Conservation (phyloP, 2,113 vertebrate genomes). For the Platanista minor region DNA sequence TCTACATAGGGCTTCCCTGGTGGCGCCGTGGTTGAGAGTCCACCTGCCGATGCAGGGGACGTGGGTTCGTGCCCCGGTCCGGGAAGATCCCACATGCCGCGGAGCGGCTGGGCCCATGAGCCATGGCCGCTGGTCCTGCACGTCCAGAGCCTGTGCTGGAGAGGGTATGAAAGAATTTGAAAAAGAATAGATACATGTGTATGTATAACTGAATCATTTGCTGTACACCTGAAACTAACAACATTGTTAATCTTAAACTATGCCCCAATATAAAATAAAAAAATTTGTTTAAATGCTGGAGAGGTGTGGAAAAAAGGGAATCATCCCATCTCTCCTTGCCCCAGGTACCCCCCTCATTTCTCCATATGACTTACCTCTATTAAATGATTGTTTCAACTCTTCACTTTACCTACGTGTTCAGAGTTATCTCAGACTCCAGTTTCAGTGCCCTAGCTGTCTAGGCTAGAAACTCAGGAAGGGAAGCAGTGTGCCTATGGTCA, state of each 20-base stretch:
- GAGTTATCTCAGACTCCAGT: background rate
- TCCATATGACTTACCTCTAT: background rate
- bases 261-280: background rate
- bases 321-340: background rate
- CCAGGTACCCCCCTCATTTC: background rate
- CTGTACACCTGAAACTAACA: background rate
- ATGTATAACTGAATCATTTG: background rate
- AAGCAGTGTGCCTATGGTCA: background rate
- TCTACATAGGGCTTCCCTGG: too few relatives aligned
- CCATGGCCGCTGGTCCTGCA: too few relatives aligned
- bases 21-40: too few relatives aligned
- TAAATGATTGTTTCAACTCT: background rate
- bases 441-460: background rate
- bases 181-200: background rate
- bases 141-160: background rate
- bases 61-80: too few relatives aligned
- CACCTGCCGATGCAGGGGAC: too few relatives aligned
- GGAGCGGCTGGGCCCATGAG: too few relatives aligned
- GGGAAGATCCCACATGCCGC: too few relatives aligned
- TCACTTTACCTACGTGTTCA: background rate
- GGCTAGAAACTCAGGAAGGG: background rate
- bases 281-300: background rate
- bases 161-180: background rate
- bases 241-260: background rate
- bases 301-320: background rate